Base-by-base conservation (phyloP, 2,113 vertebrate species). In the Oreochromis niloticus region DNA sequence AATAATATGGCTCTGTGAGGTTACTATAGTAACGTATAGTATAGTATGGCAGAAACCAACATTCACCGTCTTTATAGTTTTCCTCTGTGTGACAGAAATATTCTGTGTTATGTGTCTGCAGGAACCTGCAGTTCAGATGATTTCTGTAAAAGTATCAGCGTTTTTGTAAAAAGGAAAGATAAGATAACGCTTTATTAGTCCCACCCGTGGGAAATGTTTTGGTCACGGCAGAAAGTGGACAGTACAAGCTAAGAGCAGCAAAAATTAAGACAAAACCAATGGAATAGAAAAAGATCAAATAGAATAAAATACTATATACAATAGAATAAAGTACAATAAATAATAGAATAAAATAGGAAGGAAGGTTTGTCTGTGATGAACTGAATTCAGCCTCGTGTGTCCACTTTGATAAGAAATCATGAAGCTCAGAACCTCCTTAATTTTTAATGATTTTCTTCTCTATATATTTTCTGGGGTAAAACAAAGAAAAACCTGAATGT, bases 171-270 rank as follows among this genome's bases (percentile, higher is more conserved):
- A 17, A 36, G 32, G 17, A 66, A 0, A 22, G 57, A 61, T 34
- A 34, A 61, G 57, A 61, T 32, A 0, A 61, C 32, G 57, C 32
- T 61, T 34, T 61, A 30, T 34, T 19, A 61, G 57, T 34, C 57
- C 5, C 30, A 61, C 17, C 34, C 0, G 5, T 34, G 30, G 30
- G 59, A 0, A 63, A 19, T 63, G 19, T 0, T 63, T 63, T 63
- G 34, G 0, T 19, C 0, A 1, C 59, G 19, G 59, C 59, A 63
- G 59, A 63, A 63, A 63, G 34, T 63, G 30, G 9, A 34, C 59
- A 1, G 16, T 63, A 63, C 59, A 63, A 63, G 30, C 19, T 63
- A 34, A 63, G 30, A 3, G 5, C 59, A 63, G 34, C 16, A 63
- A 19, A 34, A 1, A 63, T 34, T 0, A 34, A 34, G 59, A 63